Conservation (phyloP, 2,888 invertebrate species). For the Meloe dianella region DNA sequence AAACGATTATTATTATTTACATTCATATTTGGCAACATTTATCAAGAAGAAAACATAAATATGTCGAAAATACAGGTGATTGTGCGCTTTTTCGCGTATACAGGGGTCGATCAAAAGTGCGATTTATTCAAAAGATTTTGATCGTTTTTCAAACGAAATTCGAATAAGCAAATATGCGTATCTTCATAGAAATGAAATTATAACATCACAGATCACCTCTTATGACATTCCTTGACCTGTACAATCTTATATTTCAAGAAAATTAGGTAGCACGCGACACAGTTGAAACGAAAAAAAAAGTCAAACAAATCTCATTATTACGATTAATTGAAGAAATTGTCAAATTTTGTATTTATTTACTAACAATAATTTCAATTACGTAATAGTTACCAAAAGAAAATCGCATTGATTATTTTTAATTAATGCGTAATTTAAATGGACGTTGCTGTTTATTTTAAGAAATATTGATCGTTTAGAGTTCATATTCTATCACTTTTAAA, state of each 20-base stretch:
- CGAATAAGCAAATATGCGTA: too few relatives aligned
- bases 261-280: slow-evolving; percentile 23
- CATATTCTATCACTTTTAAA: slow-evolving; percentile 32
- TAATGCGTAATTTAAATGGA: slow-evolving; percentile 28
- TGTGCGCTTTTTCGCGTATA: too few relatives aligned
- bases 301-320: too few relatives aligned
- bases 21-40: neutral
- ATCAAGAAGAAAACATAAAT: too few relatives aligned
- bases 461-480: slow-evolving; percentile 29
- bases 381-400: neutral
- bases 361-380: neutral
- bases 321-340: neutral
- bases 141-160: too few relatives aligned
- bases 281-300: neutral
- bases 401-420: slow-evolving; percentile 14
- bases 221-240: slow-evolving; percentile 24
- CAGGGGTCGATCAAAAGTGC: too few relatives aligned
- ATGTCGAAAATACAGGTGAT: too few relatives aligned
- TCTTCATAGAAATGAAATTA: slow-evolving; percentile 8
- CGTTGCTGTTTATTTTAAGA: slow-evolving; percentile 25
- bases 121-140: too few relatives aligned
- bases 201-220: slow-evolving; percentile 30
- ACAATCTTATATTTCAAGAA: slow-evolving; percentile 17
- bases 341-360: neutral
- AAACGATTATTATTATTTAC: neutral